A percentile compares a stretch with the other conserved stretches of the same genome.
These are phyloP conservation scores for Halictus quadricinctus DNA, from an alignment of 2,888 invertebrate species.

Conservation along the genomic window DNA sequence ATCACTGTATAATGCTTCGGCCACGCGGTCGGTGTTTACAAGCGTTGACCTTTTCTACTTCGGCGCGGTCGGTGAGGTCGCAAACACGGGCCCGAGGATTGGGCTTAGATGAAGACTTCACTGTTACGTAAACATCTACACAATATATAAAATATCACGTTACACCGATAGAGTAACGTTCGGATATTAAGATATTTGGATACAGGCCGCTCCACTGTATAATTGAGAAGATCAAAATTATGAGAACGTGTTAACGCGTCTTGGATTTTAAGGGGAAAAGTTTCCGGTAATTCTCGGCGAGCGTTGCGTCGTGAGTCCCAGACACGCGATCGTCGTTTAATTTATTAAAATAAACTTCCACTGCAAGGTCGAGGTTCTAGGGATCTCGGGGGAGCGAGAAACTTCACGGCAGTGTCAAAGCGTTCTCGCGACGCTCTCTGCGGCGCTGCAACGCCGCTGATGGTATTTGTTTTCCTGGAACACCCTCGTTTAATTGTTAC, in stretches of 20 bases:
- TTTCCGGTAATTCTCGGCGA: background rate
- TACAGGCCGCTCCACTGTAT: too few relatives aligned
- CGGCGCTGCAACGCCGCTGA: conserved; percentile 39
- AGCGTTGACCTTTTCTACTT: too few relatives aligned
- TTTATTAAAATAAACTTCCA: conserved; percentile 16
- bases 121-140: too few relatives aligned
- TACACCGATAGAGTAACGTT: too few relatives aligned
- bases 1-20: too few relatives aligned
- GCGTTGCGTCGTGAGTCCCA: background rate
- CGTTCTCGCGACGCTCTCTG: conserved; percentile 57
- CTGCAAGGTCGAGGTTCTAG: conserved; percentile 55
- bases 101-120: too few relatives aligned
- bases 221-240: background rate
- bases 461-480: conserved; percentile 59
- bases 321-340: conserved; percentile 3
- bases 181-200: too few relatives aligned
- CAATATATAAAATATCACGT: too few relatives aligned
- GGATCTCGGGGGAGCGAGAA: conserved; percentile 28
- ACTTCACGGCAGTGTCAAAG: conserved; percentile 53
- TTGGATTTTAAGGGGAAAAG: background rate
- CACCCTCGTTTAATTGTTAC: conserved; percentile 22
- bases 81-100: too few relatives aligned
- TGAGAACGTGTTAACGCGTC: background rate
- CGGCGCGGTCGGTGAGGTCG: too few relatives aligned
- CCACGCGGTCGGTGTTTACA: too few relatives aligned